A percentile compares a stretch with the other conserved stretches of the same genome.
These are phyloP conservation scores for Ctenodactylus gundi DNA, from an alignment of 2,113 vertebrate genomes.

Conservation along the genomic window DNA sequence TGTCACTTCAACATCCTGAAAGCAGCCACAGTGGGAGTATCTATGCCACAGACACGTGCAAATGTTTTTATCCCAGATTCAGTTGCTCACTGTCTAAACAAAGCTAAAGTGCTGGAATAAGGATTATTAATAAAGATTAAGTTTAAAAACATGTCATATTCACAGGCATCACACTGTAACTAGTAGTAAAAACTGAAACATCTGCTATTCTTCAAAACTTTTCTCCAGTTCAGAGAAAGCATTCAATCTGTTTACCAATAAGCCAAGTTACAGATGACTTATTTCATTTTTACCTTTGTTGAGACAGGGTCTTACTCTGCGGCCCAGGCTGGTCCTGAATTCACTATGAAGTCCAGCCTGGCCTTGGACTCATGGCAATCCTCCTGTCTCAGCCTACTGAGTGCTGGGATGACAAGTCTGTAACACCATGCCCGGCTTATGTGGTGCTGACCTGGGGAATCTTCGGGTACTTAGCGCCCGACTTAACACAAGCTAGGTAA, in stretches of 20 bases:
- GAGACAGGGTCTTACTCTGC: too few relatives aligned
- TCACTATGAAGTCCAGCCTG: too few relatives aligned
- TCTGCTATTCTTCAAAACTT: background rate
- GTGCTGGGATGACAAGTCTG: too few relatives aligned
- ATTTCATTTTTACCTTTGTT: too few relatives aligned
- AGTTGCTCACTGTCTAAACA: background rate
- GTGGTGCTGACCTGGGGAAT: too few relatives aligned
- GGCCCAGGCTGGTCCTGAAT: too few relatives aligned
- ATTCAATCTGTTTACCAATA: background rate
- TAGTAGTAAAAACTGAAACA: background rate
- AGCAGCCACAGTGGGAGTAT: fast-evolving
- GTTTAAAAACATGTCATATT: background rate
- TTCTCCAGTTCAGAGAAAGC: background rate
- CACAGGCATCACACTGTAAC: background rate
- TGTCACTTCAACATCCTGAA: background rate
- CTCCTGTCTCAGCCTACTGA: too few relatives aligned
- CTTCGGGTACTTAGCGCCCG: too few relatives aligned
- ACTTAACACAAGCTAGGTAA: too few relatives aligned
- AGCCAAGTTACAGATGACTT: too few relatives aligned
- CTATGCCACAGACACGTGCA: background rate
- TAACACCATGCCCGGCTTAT: too few relatives aligned
- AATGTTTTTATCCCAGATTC: background rate
- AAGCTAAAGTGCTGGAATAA: background rate
- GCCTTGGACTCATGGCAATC: too few relatives aligned
- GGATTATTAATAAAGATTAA: background rate